A percentile compares a stretch with the other conserved stretches of the same genome.
These are phyloP conservation scores for Mythimna ferrago DNA, from an alignment of 2,888 invertebrate species.

Conservation along the genomic window DNA sequence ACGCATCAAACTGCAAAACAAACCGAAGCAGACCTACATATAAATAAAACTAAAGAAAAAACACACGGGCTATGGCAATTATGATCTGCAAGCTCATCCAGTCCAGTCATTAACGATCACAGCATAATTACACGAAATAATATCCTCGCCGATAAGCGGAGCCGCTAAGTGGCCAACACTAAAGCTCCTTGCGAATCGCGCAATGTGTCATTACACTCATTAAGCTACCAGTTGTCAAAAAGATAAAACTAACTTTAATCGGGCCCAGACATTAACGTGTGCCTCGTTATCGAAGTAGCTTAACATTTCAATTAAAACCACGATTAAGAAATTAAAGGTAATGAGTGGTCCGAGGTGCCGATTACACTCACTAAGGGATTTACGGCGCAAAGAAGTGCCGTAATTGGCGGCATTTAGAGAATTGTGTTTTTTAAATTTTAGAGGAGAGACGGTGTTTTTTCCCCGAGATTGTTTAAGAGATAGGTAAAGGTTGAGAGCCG, in stretches of 20 bases:
- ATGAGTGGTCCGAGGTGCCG: constrained; percentile 80
- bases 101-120: constrained; percentile 44
- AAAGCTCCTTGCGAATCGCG: constrained; percentile 53
- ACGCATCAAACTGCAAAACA: not conserved
- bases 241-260: constrained; percentile 74
- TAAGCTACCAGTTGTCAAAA: constrained; percentile 72
- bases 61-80: constrained; percentile 21
- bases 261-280: constrained; percentile 79
- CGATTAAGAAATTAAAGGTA: constrained; percentile 88
- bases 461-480: constrained; percentile 11
- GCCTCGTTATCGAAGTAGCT: constrained; percentile 77
- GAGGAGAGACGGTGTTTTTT: constrained; percentile 18
- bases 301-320: constrained; percentile 88
- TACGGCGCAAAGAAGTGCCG: constrained; percentile 73
- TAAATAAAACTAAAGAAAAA: constrained; percentile 3
- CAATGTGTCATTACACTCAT: constrained; percentile 69
- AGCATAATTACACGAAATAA: constrained; percentile 58
- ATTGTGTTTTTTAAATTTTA: constrained; percentile 42
- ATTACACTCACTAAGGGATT: constrained; percentile 75
- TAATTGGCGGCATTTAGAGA: constrained; percentile 78
- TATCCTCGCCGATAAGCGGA: constrained; percentile 50
- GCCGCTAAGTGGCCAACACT: constrained; percentile 57
- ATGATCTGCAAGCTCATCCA: constrained; percentile 44
- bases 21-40: not conserved
- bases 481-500: not conserved